Base-by-base conservation (phyloP, 2,113 vertebrate genomes). In the Pseudorectes ferrugineus region DNA sequence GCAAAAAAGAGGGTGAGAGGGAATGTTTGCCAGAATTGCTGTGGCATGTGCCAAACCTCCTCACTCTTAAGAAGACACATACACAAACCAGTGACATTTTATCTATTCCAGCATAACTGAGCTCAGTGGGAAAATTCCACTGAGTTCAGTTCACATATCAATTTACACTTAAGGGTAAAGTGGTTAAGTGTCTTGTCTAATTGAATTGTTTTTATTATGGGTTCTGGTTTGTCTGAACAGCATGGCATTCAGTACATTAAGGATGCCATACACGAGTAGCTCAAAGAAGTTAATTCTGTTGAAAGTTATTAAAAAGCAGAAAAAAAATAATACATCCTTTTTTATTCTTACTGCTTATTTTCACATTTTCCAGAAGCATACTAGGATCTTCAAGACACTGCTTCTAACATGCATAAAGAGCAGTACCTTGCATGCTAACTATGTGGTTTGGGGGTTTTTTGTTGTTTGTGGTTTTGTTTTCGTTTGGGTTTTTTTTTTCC, bases 121-220 rank as follows among this genome's bases (percentile, higher is more conserved):
- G 24, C 88, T 88, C 92, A 74, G 78, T 73, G 78, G 63, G 78
- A 92, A 93, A 94, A 95, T 77, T 90, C 59, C 78, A 80, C 45
- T 24, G 42, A 90, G 62, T 82, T 95, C 57, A 75, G 59, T 49
- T 92, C 75, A 92, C 14, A 0, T 93, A 95, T 70, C 92, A 93
- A 76, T 93, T 96, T 90, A 93, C 82, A 93, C 58, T 93, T 92
- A 92, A 89, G 62, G 66, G 58, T 79, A 95, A 93, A 94, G 72
- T 49, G 54, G 45, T 88, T 82, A 88, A 94, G 38, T 91, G 58
- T 83, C 51, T 70, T 40, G 24, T 85, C 85, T 96, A 96, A 85
- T 92, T 95, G 59, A 94, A 92, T 79, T 76, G 74, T n/a, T 94
- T 95, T 90, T 70, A 86, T 88, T 92, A 92, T 0, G 4, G 45